These are phyloP conservation scores for Cyanoderma ruficeps DNA, from an alignment of 2,113 vertebrate species.

Conservation along the genomic window DNA sequence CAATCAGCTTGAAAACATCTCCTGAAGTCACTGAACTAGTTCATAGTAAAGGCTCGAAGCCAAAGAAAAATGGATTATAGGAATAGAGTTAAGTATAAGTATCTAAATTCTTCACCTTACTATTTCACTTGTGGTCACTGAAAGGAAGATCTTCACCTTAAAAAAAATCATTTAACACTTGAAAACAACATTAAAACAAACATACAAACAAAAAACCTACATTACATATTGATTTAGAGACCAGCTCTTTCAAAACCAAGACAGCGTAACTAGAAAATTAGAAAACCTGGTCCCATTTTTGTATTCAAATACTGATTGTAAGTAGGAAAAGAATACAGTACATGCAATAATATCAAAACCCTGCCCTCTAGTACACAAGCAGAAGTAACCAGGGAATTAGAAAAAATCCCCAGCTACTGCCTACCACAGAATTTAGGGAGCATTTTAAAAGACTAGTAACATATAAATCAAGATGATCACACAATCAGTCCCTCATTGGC, in stretches of 20 bases:
- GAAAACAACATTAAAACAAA: neutral
- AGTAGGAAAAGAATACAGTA: constrained; percentile 31
- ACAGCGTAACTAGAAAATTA: neutral
- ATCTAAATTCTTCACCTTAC: neutral
- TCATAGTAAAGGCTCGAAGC: neutral
- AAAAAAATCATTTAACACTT: neutral
- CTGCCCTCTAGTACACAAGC: neutral
- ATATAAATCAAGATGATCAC: neutral
- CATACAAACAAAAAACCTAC: neutral
- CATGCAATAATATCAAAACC: constrained; percentile 28
- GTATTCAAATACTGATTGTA: constrained; percentile 13
- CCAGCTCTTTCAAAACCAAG: constrained; percentile 32
- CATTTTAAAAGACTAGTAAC: neutral
- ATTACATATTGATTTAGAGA: constrained; percentile 18
- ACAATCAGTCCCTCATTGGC: neutral
- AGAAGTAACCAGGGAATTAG: neutral
- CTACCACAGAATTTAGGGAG: neutral
- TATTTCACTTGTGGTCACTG: neutral
- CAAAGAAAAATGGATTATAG: neutral
- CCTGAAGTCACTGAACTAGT: neutral
- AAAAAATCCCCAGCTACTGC: neutral
- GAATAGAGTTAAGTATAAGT: neutral
- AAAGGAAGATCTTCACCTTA: neutral
- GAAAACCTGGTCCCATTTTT: constrained; percentile 35
- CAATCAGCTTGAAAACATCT: neutral